phyloP scores from a whole-genome alignment of 2,797 vertebrate species.

The Eupleurogrammus muticus region DNA sequence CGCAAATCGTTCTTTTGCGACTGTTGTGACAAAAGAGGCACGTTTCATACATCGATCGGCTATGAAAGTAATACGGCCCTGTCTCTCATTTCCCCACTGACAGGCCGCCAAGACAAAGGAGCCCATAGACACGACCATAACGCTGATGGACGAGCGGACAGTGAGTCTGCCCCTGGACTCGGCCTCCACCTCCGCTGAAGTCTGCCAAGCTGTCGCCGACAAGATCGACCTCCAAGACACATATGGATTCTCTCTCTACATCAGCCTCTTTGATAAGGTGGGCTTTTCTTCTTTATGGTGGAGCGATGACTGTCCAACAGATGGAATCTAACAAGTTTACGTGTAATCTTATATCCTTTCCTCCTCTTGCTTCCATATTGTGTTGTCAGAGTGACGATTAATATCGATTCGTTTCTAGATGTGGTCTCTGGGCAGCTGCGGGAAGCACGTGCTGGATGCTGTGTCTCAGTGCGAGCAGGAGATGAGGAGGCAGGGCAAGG shows the following conservation, averaged over 20 bases:
- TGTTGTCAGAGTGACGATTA: too few relatives aligned
- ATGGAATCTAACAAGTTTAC: background rate
- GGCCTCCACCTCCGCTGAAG: slow-evolving; percentile 89
- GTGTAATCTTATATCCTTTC: background rate
- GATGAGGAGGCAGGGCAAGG: slow-evolving; percentile 83
- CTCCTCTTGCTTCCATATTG: background rate
- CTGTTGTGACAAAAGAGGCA: background rate
- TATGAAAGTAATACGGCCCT: slow-evolving; percentile 1
- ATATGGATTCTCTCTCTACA: slow-evolving; percentile 94
- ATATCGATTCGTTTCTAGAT: slow-evolving; percentile 76
- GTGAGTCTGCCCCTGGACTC: slow-evolving; percentile 88
- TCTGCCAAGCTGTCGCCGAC: slow-evolving; percentile 85
- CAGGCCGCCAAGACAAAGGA: slow-evolving; percentile 90
- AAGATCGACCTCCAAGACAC: slow-evolving; percentile 84
- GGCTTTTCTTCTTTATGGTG: background rate
- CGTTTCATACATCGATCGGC: background rate
- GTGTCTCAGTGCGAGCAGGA: slow-evolving; percentile 96
- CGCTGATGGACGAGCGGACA: slow-evolving; percentile 82
- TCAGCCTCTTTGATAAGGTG: slow-evolving; percentile 91
- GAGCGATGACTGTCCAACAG: too few relatives aligned
- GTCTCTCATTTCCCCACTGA: background rate
- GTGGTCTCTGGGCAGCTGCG: slow-evolving; percentile 90
- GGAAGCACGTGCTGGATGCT: slow-evolving; percentile 90
- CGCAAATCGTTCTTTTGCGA: background rate
- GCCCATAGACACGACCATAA: slow-evolving; percentile 83